Evolutionary conservation across 2,113 vertebrate genomes (phyloP).

Genomic region (Taurulus bubalis): DNA sequence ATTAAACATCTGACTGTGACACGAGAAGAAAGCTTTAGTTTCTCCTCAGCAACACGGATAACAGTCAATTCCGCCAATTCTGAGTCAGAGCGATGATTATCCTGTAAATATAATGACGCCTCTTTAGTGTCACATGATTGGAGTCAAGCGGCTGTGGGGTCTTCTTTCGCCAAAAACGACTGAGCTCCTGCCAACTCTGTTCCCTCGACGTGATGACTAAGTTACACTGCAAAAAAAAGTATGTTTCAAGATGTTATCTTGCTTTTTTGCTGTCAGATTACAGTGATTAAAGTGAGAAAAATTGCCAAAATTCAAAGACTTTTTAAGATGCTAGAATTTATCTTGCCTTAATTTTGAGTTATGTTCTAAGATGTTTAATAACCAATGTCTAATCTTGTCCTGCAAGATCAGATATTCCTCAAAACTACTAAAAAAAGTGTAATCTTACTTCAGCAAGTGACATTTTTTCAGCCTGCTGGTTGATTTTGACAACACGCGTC

Average conservation of each 20-base stretch:
- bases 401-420: slow-evolving; percentile 8
- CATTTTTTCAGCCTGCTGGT: slow-evolving; percentile 7
- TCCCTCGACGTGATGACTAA: slow-evolving; percentile 69
- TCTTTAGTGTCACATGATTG: slow-evolving; percentile 64
- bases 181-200: slow-evolving; percentile 57
- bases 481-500: slow-evolving; percentile 29
- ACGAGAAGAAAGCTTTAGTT: slow-evolving; percentile 33
- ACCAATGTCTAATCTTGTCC: neutral
- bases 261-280: slow-evolving; percentile 4
- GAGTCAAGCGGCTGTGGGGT: slow-evolving; percentile 48
- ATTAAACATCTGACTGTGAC: slow-evolving; percentile 48
- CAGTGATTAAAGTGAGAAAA: slow-evolving; percentile 12
- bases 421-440: neutral
- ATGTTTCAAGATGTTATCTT: slow-evolving; percentile 3
- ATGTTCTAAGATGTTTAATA: neutral
- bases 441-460: slow-evolving; percentile 5
- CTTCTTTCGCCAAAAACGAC: slow-evolving; percentile 60
- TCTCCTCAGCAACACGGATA: slow-evolving; percentile 29
- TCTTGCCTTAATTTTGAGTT: neutral
- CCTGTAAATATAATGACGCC: slow-evolving; percentile 59
- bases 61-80: slow-evolving; percentile 48
- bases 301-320: neutral
- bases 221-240: slow-evolving; percentile 49
- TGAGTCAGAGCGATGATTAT: slow-evolving; percentile 65
- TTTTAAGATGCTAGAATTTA: neutral